A percentile compares a stretch with the other conserved stretches of the same genome.
These are phyloP conservation scores for Acholoe squamosa DNA, from an alignment of 2,888 invertebrate species.

Conservation along the genomic window DNA sequence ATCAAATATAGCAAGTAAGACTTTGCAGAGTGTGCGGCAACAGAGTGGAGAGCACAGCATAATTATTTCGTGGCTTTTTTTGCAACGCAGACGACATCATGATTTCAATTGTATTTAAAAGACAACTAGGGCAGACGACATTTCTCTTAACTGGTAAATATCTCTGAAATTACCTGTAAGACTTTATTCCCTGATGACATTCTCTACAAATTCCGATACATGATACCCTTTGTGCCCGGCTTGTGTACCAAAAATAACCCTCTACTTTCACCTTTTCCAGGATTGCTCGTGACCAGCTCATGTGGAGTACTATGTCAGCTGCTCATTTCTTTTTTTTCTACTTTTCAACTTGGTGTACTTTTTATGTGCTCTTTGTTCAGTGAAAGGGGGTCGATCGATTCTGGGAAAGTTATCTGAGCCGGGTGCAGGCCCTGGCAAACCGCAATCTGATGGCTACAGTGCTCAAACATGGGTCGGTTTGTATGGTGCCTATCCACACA, in stretches of 20 bases:
- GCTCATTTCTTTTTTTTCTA: neutral
- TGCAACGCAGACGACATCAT: too few species aligned
- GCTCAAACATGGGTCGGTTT: neutral
- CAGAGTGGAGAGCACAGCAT: too few species aligned
- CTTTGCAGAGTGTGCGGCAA: too few species aligned
- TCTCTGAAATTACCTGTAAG: too few species aligned
- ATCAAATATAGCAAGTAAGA: too few species aligned
- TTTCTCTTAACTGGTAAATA: too few species aligned
- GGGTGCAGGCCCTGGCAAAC: constrained; percentile 22
- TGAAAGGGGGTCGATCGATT: constrained; percentile 46
- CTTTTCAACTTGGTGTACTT: neutral
- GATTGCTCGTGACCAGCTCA: neutral
- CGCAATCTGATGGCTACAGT: constrained; percentile 9
- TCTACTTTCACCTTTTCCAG: neutral
- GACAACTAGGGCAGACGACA: too few species aligned
- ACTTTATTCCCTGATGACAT: too few species aligned
- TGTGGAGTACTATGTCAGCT: neutral
- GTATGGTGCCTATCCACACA: neutral
- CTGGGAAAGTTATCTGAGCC: constrained; percentile 35
- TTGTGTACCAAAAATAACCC: neutral
- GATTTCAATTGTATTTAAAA: too few species aligned
- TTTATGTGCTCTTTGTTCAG: constrained; percentile 21
- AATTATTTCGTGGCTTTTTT: too few species aligned
- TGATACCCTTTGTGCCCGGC: too few species aligned
- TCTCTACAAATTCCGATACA: too few species aligned